A percentile compares a stretch with the other conserved stretches of the same genome.
These are phyloP conservation scores for Spilarctia lutea DNA, from an alignment of 2,888 invertebrate species.

Conservation along the genomic window DNA sequence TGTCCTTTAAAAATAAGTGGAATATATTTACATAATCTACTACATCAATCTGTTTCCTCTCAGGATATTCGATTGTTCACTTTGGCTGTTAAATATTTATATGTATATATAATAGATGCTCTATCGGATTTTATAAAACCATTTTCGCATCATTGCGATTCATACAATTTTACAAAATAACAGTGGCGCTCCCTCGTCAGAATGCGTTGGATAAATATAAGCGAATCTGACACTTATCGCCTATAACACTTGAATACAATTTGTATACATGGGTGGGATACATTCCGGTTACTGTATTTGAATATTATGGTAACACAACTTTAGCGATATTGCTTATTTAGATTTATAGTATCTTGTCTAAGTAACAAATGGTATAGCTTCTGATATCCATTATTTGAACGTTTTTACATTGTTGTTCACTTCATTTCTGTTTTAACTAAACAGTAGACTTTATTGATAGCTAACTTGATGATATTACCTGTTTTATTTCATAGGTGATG, in stretches of 20 bases:
- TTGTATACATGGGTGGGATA: conserved; percentile 54
- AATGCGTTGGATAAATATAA: conserved; percentile 46
- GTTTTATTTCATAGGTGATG: neutral
- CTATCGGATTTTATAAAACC: conserved; percentile 46
- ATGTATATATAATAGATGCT: conserved; percentile 46
- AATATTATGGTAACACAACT: conserved; percentile 44
- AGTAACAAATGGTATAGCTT: neutral
- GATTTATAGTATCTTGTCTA: conserved; percentile 17
- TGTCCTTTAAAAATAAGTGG: neutral
- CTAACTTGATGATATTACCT: neutral
- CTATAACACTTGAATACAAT: conserved; percentile 51
- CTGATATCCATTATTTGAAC: neutral
- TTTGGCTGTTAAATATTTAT: conserved; percentile 51
- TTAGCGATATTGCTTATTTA: conserved; percentile 31
- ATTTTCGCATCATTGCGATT: conserved; percentile 48
- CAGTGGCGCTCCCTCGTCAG: conserved; percentile 34
- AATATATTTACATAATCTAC: conserved; percentile 31
- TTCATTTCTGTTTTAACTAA: neutral
- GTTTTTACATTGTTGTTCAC: neutral
- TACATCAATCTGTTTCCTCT: conserved; percentile 35
- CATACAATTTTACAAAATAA: conserved; percentile 41
- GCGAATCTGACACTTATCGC: conserved; percentile 56
- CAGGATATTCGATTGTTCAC: conserved; percentile 36
- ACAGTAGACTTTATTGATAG: neutral
- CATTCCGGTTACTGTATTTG: conserved; percentile 47